Percentiles rank a stretch among this genome's conserved stretches.
Evolutionary conservation across 2,888 invertebrate species (phyloP).

Genomic region (Drosophila subquinaria): DNA sequence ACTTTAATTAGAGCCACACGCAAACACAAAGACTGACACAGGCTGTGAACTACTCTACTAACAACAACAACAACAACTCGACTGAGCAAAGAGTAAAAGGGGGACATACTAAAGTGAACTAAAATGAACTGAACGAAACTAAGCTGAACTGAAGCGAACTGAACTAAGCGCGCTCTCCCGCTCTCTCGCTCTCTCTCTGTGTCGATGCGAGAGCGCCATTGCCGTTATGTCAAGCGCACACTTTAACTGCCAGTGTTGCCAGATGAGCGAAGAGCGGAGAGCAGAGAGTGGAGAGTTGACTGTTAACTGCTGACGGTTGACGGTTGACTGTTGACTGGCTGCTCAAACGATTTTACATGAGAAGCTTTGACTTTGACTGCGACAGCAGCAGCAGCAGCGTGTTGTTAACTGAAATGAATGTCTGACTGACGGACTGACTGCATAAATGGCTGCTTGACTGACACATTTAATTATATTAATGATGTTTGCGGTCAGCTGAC

Average conservation of each 20-base stretch:
- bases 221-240: constrained; percentile 68
- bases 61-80: constrained; percentile 12
- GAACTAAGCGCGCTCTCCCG: constrained; percentile 19
- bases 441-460: constrained; percentile 80
- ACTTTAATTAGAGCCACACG: constrained; percentile 81
- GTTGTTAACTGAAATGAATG: constrained; percentile 75
- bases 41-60: constrained; percentile 24
- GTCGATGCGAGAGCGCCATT: constrained; percentile 27
- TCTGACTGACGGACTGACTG: constrained; percentile 65
- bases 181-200: not conserved
- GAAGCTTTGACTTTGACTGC: constrained; percentile 27
- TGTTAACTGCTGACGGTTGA: constrained; percentile 22
- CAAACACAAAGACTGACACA: constrained; percentile 62
- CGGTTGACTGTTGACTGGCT: constrained; percentile 32
- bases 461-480: constrained; percentile 83
- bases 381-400: constrained; percentile 40
- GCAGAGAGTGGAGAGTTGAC: constrained; percentile 14
- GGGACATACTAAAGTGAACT: constrained; percentile 12
- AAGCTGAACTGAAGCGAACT: constrained; percentile 17
- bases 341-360: constrained; percentile 30
- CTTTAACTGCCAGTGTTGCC: constrained; percentile 67
- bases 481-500: constrained; percentile 83
- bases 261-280: constrained; percentile 14
- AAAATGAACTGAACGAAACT: constrained; percentile 15
- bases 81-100: not conserved